Evolutionary conservation across 2,888 invertebrate species (phyloP).

Genomic region (Mimas tiliae): DNA sequence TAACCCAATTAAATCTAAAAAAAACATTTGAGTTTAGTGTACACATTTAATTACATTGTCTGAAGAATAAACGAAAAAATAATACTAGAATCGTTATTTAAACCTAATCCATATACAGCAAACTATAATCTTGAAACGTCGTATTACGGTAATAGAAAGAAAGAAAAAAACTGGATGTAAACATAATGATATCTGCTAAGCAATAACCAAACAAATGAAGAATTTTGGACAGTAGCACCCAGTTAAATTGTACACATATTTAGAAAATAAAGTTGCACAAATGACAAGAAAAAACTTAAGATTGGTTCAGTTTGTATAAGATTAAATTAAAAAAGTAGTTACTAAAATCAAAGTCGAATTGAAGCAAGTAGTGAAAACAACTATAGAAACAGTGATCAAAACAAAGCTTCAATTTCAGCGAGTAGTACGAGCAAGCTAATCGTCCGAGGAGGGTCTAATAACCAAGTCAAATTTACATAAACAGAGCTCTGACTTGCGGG

Average conservation of each 20-base stretch:
- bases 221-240: constrained; percentile 60
- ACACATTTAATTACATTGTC: too few species aligned
- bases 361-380: constrained; percentile 43
- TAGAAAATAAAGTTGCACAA: not conserved
- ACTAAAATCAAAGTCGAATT: constrained; percentile 20
- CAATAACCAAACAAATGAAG: constrained; percentile 29
- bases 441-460: constrained; percentile 69
- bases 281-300: constrained; percentile 1
- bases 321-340: constrained; percentile 16
- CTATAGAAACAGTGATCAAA: constrained; percentile 59
- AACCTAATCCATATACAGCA: too few species aligned
- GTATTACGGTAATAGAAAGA: too few species aligned
- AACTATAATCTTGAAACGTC: too few species aligned
- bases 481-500: constrained; percentile 76
- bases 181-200: not conserved
- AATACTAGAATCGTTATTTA: constrained; percentile 56
- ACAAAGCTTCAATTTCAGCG: constrained; percentile 56
- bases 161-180: too few species aligned
- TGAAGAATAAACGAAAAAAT: too few species aligned
- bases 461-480: constrained; percentile 80
- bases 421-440: constrained; percentile 54
- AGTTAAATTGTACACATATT: not conserved
- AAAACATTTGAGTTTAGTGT: too few species aligned
- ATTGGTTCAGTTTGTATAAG: constrained; percentile 2
- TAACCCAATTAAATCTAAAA: too few species aligned